Evolutionary conservation across 2,797 vertebrate species (phyloP), one percentile per base, ranked within the genome.

Genomic region (Melanotaenia maccullochi): DNA sequence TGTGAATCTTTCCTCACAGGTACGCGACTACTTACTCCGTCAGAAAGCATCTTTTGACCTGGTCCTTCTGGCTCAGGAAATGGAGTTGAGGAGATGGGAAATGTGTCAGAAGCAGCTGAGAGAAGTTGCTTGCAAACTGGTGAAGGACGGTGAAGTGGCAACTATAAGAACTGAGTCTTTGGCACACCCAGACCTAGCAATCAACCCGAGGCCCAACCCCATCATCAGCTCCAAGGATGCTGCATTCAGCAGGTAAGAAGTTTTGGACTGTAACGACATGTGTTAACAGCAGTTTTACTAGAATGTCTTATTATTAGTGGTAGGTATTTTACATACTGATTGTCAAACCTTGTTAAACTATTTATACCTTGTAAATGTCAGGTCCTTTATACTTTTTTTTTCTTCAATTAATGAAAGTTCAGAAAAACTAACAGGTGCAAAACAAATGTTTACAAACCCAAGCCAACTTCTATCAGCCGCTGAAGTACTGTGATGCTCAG

Each of bases 11-110:
- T 47, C 0, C 24, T 38, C 20, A 44, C 75, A 96, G 85, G 92
- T 98, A 66, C 91, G 93, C 35, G 93, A 93, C 84, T 95, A 96
- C 79, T 88, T 99, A 30, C 90, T 97, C 67, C 95, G 92, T 38
- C 97, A 98, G 85, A 97, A 96, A 79, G 94, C 95, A 0, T 96
- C 95, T 1, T 97, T 97, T 85, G 97, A 99, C 28, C 82, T 99
- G 81, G 79, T 99, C 60, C 95, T 93, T 47, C 78, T 98, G 65
- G 93, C 93, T 49, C 97, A 90, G 82, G 93, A 97, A 90, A 84
- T 94, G 78, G 97, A 98, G 85, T 75, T 95, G 51, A 94, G 91
- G 71, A 93, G 87, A 44, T 95, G 95, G 65, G 87, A 78, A 82
- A 90, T 67, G 0, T 83, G 94, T 51, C 72, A 84, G 71, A 72